These are phyloP conservation scores for Ferrisia virgata DNA, from an alignment of 2,888 invertebrate genomes.

Conservation along the genomic window DNA sequence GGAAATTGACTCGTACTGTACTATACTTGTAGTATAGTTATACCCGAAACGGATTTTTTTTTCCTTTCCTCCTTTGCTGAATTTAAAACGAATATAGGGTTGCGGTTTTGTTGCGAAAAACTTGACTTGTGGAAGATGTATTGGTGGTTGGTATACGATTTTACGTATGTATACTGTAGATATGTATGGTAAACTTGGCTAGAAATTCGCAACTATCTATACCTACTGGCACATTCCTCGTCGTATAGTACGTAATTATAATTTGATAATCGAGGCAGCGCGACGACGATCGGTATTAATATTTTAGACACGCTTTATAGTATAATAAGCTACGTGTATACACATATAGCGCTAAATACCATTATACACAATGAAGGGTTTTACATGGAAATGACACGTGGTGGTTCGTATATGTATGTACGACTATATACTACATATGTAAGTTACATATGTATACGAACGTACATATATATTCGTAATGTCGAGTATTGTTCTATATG, in stretches of 20 bases:
- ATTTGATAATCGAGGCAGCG: neutral
- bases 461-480: neutral
- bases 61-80: neutral
- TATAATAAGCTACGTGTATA: too few species aligned
- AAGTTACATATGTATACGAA: too few species aligned
- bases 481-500: conserved; percentile 41
- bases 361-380: conserved; percentile 25
- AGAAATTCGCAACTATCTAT: too few species aligned
- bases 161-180: too few species aligned
- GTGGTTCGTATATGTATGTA: conserved; percentile 3
- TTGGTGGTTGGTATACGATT: too few species aligned
- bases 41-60: neutral
- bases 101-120: neutral
- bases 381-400: conserved; percentile 39
- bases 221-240: too few species aligned
- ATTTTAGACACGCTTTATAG: conserved; percentile 21
- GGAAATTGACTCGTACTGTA: neutral
- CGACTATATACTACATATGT: neutral
- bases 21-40: too few species aligned
- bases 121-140: too few species aligned
- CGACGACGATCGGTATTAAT: neutral
- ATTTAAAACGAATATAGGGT: neutral
- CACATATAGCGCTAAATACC: neutral
- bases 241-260: conserved; percentile 18
- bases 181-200: too few species aligned